Conservation (phyloP, 2,797 vertebrate species). For the Sebastiscus albofasciatus region DNA sequence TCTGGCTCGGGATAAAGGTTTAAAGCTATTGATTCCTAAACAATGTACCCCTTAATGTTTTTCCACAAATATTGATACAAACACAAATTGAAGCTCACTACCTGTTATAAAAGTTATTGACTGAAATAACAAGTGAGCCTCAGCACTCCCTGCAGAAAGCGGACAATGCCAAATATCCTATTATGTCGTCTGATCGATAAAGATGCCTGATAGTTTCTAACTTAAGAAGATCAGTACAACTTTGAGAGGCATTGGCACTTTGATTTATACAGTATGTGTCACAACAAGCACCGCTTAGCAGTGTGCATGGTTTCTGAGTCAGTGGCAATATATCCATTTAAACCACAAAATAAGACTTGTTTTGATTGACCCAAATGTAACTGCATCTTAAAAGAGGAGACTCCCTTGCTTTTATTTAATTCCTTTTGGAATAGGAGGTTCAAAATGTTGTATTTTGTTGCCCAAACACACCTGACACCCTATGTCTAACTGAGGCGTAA, state of each 20-base stretch:
- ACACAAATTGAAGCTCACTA: conserved; percentile 29
- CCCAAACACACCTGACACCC: background rate
- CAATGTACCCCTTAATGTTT: conserved; percentile 18
- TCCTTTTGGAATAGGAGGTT: background rate
- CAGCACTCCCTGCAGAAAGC: conserved; percentile 23
- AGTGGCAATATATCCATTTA: background rate
- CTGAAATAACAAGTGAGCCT: conserved; percentile 41
- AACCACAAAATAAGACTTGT: background rate
- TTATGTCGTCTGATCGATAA: conserved; percentile 46
- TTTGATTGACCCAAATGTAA: background rate
- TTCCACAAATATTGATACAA: conserved; percentile 58
- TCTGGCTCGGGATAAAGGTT: conserved; percentile 31
- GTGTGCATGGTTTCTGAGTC: background rate
- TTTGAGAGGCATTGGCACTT: background rate
- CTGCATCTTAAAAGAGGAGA: background rate
- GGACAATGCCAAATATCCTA: conserved; percentile 38
- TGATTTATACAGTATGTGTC: background rate
- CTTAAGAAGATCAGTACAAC: background rate
- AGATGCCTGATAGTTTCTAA: conserved; percentile 33
- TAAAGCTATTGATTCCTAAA: conserved; percentile 47
- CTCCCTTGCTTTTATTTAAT: background rate
- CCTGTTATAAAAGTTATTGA: conserved; percentile 54
- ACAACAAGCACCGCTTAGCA: background rate
- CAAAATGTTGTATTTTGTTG: background rate
- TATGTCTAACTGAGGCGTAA: background rate